Evolutionary conservation across 2,888 invertebrate genomes (phyloP).

Genomic region (Diarsia dahlii): DNA sequence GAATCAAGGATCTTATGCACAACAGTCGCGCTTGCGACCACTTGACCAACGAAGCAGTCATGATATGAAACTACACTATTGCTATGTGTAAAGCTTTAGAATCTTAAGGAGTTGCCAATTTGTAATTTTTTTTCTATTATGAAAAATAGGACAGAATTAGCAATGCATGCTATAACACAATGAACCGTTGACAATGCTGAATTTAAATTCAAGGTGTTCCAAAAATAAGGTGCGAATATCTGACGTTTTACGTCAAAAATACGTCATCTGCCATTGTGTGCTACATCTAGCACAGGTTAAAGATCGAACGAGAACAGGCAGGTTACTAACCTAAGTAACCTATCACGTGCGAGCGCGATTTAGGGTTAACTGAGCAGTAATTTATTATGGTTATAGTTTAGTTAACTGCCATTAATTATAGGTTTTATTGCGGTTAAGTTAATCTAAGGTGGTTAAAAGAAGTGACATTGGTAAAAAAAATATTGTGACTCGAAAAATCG

Average conservation of each 20-base stretch:
- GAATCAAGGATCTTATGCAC: too few species aligned
- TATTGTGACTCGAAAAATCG: neutral
- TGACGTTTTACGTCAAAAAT: conserved; percentile 22
- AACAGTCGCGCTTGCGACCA: too few species aligned
- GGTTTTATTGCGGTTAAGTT: conserved; percentile 20
- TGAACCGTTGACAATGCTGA: neutral
- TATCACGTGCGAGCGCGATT: conserved; percentile 51
- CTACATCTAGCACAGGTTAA: conserved; percentile 46
- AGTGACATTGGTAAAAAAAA: conserved; percentile 6
- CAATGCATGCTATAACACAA: neutral
- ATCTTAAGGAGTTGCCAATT: neutral
- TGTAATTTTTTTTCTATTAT: neutral
- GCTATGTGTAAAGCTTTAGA: neutral
- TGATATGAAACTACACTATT: neutral
- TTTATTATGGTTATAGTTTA: conserved; percentile 45
- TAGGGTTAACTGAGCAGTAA: conserved; percentile 51
- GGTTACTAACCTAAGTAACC: conserved; percentile 56
- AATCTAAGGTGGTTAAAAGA: neutral
- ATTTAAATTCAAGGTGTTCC: conserved; percentile 6
- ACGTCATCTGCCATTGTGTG: conserved; percentile 40
- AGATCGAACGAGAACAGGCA: conserved; percentile 43
- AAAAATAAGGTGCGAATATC: neutral
- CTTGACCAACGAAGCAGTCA: too few species aligned
- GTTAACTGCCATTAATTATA: conserved; percentile 41
- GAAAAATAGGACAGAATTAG: neutral